These are phyloP conservation scores for Oncorhynchus masou DNA, from an alignment of 2,113 vertebrate species.

Conservation along the genomic window DNA sequence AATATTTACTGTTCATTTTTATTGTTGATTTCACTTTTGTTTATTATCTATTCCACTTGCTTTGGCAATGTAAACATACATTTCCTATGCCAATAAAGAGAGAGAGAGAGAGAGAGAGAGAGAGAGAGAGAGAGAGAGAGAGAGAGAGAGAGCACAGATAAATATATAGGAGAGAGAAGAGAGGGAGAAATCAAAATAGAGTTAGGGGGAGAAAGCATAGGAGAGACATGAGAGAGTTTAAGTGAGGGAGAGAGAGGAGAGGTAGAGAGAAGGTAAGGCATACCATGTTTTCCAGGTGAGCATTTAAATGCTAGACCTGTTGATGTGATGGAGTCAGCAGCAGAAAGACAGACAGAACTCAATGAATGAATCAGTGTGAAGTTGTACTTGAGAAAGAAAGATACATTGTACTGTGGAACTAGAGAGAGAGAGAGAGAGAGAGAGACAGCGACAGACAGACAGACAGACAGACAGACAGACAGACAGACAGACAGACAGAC, in stretches of 20 bases:
- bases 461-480: background rate
- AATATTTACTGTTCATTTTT: too few relatives aligned
- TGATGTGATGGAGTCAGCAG: slow-evolving; percentile 37
- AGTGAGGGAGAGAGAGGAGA: background rate
- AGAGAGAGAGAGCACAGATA: too few relatives aligned
- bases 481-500: background rate
- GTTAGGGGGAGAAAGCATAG: background rate
- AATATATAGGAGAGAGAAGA: background rate
- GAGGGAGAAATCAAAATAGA: background rate
- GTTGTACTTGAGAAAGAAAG: background rate
- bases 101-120: too few relatives aligned
- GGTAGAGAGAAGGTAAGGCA: background rate
- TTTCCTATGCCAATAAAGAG: too few relatives aligned
- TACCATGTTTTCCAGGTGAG: slow-evolving; percentile 26
- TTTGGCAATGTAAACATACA: too few relatives aligned
- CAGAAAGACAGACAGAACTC: slow-evolving; percentile 8
- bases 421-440: background rate
- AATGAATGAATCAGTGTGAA: background rate
- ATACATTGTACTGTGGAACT: background rate
- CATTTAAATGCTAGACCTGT: slow-evolving; percentile 69
- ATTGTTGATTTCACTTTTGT: too few relatives aligned
- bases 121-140: too few relatives aligned
- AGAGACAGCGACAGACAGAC: background rate
- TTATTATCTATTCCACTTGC: too few relatives aligned
- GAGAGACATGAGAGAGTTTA: background rate